Base-by-base conservation (phyloP, 2,797 vertebrate genomes). In the Periparus ater region DNA sequence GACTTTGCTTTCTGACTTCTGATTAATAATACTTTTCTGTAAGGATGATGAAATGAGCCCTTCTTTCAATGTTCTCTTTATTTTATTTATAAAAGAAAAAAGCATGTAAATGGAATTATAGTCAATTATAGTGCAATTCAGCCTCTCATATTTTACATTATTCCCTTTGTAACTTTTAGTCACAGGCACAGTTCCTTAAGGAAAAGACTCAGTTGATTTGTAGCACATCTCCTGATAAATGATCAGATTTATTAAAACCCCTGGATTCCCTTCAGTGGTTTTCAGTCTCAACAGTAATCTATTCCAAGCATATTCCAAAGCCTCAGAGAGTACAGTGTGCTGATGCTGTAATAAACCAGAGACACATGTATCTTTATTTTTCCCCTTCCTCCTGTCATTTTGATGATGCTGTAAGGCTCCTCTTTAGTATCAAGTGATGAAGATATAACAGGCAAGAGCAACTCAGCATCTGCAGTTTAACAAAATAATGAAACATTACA, bases 221-320 rank as follows among this genome's bases (percentile, higher is more conserved):
- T 51, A 90, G 51, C 40, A 51, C 17, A 32, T 58, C 62, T 79
- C 79, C 23, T 3, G 26, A 79, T 38, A 91, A 86, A 90, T 38
- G 36, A 70, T 80, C 18, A 76, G 38, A 84, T 88, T 92, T 81
- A 93, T 84, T 92, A 84, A 95, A 96, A 91, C 38, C 34, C 8
- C 13, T 40, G 3, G 57, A 38, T 91, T 90, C 68, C 53, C 54
- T 91, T 91, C 76, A 88, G 71, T 91, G 57, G 13, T 93, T 96
- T 94, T 79, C 47, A 75, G 54, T 77, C 71, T 86, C 73, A 68
- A 14, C 50, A 51, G 19, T 25, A 68, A 93, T 95, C 73, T 89
- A 60, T 88, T 88, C 63, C 62, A 85, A 61, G 29, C 70, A 55
- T 60, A 63, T 85, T 91, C 76, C 36, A 86, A 74, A 94, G 25